These are phyloP conservation scores for Coenobita brevimanus DNA, from an alignment of 1,140 invertebrate genomes.

Conservation along the genomic window DNA sequence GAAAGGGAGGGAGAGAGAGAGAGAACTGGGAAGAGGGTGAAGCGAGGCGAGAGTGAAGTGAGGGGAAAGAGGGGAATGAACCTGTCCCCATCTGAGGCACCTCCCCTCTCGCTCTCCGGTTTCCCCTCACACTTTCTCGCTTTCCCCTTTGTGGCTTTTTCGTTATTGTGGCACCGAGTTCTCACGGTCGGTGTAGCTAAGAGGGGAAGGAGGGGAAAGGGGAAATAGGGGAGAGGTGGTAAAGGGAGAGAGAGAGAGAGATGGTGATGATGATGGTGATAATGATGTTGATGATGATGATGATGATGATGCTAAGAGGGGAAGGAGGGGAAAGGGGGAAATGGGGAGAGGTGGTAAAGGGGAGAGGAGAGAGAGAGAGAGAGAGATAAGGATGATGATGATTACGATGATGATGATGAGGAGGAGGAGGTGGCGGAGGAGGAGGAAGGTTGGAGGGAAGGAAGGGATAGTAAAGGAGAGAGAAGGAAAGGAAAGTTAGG, in stretches of 20 bases:
- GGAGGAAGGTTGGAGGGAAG: background rate
- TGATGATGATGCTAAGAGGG: background rate
- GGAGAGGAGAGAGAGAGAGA: background rate
- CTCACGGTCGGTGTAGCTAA: conserved; percentile 38
- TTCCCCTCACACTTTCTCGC: conserved; percentile 55
- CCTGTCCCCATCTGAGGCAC: conserved; percentile 10
- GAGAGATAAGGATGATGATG: background rate
- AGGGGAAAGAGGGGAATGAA: background rate
- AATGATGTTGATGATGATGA: background rate
- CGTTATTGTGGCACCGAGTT: conserved; percentile 45
- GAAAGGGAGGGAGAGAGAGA: too few relatives aligned
- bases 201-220: background rate
- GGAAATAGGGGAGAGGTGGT: background rate
- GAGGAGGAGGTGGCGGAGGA: background rate
- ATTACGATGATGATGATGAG: too few relatives aligned
- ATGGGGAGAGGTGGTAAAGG: background rate
- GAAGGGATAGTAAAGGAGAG: background rate
- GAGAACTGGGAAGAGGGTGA: background rate
- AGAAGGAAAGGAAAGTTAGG: background rate
- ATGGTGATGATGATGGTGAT: background rate
- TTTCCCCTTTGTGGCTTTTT: conserved; percentile 48
- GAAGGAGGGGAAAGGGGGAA: background rate
- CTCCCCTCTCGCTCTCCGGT: conserved; percentile 22
- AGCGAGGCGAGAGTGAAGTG: background rate
- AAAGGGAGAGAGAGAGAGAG: background rate